These are phyloP conservation scores for Maniola hyperantus DNA, from an alignment of 2,888 invertebrate genomes.

Conservation along the genomic window DNA sequence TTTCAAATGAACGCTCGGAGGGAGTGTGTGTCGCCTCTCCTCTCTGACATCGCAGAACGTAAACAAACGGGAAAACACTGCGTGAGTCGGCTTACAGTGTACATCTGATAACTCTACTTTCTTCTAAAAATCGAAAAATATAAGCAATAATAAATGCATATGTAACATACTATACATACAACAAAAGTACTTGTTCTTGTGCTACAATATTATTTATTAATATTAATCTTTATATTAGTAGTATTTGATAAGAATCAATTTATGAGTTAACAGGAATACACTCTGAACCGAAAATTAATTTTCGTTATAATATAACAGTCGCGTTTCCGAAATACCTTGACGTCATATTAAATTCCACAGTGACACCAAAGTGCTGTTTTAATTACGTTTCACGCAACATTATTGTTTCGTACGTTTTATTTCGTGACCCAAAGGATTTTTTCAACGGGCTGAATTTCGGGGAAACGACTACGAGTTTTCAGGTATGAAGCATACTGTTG, in stretches of 20 bases:
- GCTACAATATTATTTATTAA: no score
- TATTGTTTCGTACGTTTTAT: slow-evolving; percentile 27
- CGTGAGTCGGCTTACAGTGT: slow-evolving; percentile 9
- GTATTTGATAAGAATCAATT: background rate
- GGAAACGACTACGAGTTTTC: background rate
- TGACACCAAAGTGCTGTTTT: slow-evolving; percentile 30
- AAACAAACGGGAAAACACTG: slow-evolving; percentile 52
- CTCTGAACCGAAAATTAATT: slow-evolving; percentile 25
- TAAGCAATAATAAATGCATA: background rate
- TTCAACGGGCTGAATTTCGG: background rate
- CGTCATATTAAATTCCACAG: slow-evolving; percentile 31
- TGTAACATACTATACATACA: no score
- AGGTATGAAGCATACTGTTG: background rate
- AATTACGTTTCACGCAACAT: slow-evolving; percentile 14
- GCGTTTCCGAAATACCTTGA: slow-evolving; percentile 34
- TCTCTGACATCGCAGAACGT: slow-evolving; percentile 52
- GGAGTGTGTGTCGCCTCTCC: slow-evolving; percentile 45
- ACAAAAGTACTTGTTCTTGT: no score
- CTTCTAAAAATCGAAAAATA: background rate
- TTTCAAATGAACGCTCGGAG: slow-evolving; percentile 45
- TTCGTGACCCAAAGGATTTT: slow-evolving; percentile 5
- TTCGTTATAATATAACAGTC: slow-evolving; percentile 38
- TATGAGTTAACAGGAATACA: background rate
- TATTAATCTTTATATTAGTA: no score
- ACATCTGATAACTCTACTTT: background rate